These are phyloP conservation scores for Alosa sapidissima DNA, from an alignment of 2,797 vertebrate species.

Conservation along the genomic window DNA sequence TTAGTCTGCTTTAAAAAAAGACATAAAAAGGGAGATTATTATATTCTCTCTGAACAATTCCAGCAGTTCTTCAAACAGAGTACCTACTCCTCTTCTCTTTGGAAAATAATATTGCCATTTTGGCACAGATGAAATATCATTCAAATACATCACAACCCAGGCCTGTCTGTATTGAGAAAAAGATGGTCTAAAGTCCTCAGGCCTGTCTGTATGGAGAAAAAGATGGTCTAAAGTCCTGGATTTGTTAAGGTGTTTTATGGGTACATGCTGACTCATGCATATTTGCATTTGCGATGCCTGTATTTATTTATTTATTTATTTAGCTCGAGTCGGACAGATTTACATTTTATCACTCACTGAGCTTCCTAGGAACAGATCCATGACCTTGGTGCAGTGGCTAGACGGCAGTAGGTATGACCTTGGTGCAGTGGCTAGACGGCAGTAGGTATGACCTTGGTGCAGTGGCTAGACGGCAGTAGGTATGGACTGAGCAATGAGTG, in stretches of 20 bases:
- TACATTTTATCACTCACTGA: not conserved
- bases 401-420: not conserved
- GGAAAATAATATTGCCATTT: not conserved
- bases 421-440: not conserved
- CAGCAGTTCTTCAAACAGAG: no score
- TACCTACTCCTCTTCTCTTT: not conserved
- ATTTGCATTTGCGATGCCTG: not conserved
- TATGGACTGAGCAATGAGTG: not conserved
- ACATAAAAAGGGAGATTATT: no score
- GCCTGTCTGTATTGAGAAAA: not conserved
- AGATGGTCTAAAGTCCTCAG: not conserved
- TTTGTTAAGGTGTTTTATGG: not conserved
- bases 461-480: not conserved
- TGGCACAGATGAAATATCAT: not conserved
- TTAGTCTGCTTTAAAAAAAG: no score
- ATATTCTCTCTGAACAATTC: no score
- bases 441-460: not conserved
- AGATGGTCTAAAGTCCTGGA: not conserved
- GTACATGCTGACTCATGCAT: not conserved
- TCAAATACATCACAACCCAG: not conserved
- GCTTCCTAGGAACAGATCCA: not conserved
- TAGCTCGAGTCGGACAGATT: not conserved
- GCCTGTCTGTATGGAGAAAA: not conserved
- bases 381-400: not conserved
- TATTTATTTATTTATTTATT: not conserved